Evolutionary conservation across 2,113 vertebrate genomes (phyloP).

Genomic region (Pelecanoides urinatrix): DNA sequence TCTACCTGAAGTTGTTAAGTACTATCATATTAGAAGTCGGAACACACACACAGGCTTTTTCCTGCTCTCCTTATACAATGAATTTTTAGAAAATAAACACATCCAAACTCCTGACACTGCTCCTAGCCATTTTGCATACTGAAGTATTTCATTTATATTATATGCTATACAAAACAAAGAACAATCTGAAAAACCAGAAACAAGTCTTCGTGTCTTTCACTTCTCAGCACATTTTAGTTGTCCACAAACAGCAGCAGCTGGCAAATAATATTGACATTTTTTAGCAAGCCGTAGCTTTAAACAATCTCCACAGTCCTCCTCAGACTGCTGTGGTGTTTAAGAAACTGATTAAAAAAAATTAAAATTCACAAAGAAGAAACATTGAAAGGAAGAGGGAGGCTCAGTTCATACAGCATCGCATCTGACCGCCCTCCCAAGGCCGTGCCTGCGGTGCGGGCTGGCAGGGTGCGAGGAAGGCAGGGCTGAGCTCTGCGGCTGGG

Average conservation of each 20-base stretch:
- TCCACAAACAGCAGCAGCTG: background rate
- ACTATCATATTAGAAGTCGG: background rate
- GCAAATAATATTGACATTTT: background rate
- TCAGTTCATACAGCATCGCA: background rate
- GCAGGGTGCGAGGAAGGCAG: background rate
- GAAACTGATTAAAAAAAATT: rapidly evolving
- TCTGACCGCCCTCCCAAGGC: background rate
- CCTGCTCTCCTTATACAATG: background rate
- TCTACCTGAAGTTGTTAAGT: background rate
- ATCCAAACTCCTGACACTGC: background rate
- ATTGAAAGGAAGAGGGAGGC: background rate
- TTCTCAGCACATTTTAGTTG: background rate
- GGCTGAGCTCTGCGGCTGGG: background rate
- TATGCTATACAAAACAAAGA: background rate
- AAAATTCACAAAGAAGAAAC: background rate
- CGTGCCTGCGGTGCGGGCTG: rapidly evolving
- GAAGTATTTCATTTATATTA: background rate
- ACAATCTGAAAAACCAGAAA: background rate
- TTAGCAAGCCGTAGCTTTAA: background rate
- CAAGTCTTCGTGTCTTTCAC: background rate
- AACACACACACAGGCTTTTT: background rate
- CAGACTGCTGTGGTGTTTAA: background rate
- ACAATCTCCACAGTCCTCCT: background rate
- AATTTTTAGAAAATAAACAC: background rate
- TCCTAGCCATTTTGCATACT: background rate